Conservation (phyloP, 2,888 invertebrate species). For the Aproaerema taeniolella region DNA sequence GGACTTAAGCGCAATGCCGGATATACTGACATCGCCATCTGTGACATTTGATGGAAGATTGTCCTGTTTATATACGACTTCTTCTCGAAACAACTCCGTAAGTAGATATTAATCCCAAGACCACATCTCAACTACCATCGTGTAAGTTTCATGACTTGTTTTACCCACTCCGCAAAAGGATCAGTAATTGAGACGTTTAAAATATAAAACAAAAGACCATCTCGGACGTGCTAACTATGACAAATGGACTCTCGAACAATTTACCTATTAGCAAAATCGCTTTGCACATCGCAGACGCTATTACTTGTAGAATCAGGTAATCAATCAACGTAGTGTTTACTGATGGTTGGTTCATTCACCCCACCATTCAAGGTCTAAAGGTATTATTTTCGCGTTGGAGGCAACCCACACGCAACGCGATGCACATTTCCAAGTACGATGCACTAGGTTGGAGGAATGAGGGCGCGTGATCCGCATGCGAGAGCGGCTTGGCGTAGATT, state of each 20-base stretch:
- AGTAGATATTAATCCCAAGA: slow-evolving; percentile 50
- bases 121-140: slow-evolving; percentile 45
- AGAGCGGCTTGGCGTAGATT: slow-evolving; percentile 52
- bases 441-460: slow-evolving; percentile 66
- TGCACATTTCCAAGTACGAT: slow-evolving; percentile 66
- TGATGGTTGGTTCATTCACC: slow-evolving; percentile 58
- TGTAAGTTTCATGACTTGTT: slow-evolving; percentile 41
- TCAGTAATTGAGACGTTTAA: slow-evolving; percentile 20
- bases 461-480: slow-evolving; percentile 67
- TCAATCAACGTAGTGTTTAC: slow-evolving; percentile 54
- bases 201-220: slow-evolving; percentile 19
- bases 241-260: slow-evolving; percentile 27
- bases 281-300: slow-evolving; percentile 35
- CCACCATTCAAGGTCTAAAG: slow-evolving; percentile 54
- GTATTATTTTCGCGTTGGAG: slow-evolving; percentile 55
- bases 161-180: slow-evolving; percentile 39
- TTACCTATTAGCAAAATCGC: slow-evolving; percentile 34
- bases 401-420: slow-evolving; percentile 52
- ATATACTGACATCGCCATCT: slow-evolving; percentile 52
- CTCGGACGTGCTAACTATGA: slow-evolving; percentile 26
- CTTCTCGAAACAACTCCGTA: slow-evolving; percentile 38
- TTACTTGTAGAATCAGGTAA: slow-evolving; percentile 41
- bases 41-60: slow-evolving; percentile 66
- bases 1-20: slow-evolving; percentile 39
- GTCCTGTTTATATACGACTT: slow-evolving; percentile 52